Base-by-base conservation (phyloP, 2,797 vertebrate species). In the Catamblyrhynchus diadema region DNA sequence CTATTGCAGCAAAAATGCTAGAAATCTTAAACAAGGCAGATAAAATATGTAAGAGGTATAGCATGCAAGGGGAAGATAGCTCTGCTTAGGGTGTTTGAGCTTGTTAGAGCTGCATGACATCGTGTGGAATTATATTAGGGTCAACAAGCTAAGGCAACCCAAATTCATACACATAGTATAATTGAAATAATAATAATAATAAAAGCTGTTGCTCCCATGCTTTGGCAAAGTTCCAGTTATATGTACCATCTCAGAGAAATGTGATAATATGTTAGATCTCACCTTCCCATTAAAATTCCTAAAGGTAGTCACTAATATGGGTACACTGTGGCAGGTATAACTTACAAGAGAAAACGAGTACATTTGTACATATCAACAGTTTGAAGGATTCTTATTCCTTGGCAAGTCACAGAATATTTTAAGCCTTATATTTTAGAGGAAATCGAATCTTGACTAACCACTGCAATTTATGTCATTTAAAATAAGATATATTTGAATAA, bases 401-500 rank as follows among this genome's bases (percentile, higher is more conserved):
- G 96, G 97, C 97, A 98, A 98, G 97, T 97, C 96, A 87, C 92
- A 95, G 95, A 97, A 97, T 97, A 98, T 98, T 98, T 98, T 98
- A 98, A 97, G 97, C 97, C 96, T 98, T 98, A 97, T 98, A 98
- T 98, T 98, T 98, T 98, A 98, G 96, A 97, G 97, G 97, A 98
- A 98, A 98, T 98, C 96, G 97, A 98, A 98, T 98, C 97, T 97
- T 98, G 97, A 98, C 97, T 98, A 98, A 98, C 97, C 97, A 98
- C 97, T 97, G 97, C 97, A 98, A 98, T 98, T 98, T 98, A 98
- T 98, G 98, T 98, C 98, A 98, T 98, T 98, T 98, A 98, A 98
- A 98, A 98, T 98, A 98, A 98, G 98, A 98, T 98, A 98, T 98
- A 98, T 98, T 98, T 98, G 98, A 98, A 98, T 98, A 98, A 98